Conservation (phyloP, 2,113 vertebrate genomes). For the Echinops telfairi region DNA sequence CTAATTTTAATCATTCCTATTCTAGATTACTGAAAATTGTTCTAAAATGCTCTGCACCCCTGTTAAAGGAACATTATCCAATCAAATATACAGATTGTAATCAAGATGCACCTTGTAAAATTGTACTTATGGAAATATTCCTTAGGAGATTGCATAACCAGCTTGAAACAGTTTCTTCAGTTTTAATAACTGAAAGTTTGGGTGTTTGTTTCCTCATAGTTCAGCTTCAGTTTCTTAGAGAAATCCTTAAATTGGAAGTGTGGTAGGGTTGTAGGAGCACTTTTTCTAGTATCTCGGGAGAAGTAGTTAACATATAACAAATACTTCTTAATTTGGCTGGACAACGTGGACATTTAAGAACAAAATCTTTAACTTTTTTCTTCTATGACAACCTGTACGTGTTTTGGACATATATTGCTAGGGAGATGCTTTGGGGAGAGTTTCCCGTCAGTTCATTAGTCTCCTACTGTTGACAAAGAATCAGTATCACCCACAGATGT, state of each 20-base stretch:
- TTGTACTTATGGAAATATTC: conserved; percentile 44
- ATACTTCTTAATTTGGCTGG: background rate
- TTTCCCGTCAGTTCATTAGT: background rate
- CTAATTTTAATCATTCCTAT: conserved; percentile 26
- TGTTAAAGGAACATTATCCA: background rate
- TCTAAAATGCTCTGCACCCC: background rate
- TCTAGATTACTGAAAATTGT: conserved; percentile 61
- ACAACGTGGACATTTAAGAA: background rate
- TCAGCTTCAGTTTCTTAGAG: conserved; percentile 21
- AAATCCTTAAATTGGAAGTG: conserved; percentile 1
- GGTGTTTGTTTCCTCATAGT: conserved; percentile 17
- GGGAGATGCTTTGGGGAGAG: conserved; percentile 28
- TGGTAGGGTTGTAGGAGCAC: background rate
- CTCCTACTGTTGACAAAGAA: conserved; percentile 66
- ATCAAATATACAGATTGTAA: conserved; percentile 35
- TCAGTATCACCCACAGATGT: conserved; percentile 47
- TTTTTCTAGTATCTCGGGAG: background rate
- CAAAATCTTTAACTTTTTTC: background rate
- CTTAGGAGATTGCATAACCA: background rate
- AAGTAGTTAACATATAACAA: background rate
- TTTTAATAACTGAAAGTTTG: conserved; percentile 25
- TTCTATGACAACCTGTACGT: background rate
- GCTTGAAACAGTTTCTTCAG: background rate
- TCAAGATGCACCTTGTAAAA: conserved; percentile 65
- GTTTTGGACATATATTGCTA: background rate